Base-by-base conservation (phyloP, 1,140 invertebrate species). In the Apis cerana region DNA sequence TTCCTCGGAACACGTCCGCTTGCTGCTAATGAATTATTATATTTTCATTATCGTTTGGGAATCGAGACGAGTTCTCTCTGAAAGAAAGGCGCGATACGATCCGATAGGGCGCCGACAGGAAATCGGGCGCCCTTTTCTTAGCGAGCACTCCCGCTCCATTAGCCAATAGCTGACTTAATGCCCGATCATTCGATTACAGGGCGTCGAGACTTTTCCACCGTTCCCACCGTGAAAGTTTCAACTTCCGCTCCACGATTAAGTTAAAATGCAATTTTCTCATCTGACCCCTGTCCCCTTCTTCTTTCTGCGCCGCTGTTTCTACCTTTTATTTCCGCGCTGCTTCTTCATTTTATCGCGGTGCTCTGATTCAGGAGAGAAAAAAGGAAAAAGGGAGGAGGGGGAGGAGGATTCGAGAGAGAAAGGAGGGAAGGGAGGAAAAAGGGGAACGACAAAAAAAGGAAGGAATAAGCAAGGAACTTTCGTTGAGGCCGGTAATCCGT, bases 81-180 rank as follows among this genome's bases (percentile, higher is more conserved):
- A 48, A 52, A 76, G 54, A 75, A 81, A 19, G 50, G 67, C 71
- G 67, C 50, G 59, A 81, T 62, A 59, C 23, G 56, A 58, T 61
- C 77, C 75, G 48, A 54, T 11, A n/a, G 27, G 48, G 23, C 21
- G 69, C 59, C 69, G 4, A 19, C 48, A n/a, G 85, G 74, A 87
- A 80, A 77, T 88, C 77, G 50, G 10, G 70, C 59, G 69, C 70
- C 74, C 62, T 85, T 82, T 88, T 87, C 84, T 80, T 85, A 82
- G 62, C 64, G 72, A 56, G 80, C 81, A 86, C 84, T 89, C 80
- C 64, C 76, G 65, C 43, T 86, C 78, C 87, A 89, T 89, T 88
- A 89, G 81, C 81, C 87, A 71, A 89, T 86, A 88, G 81, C 80
- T 86, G 87, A 89, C 82, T 89, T 89, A 89, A 88, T 86, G 75